A percentile compares a stretch with the other conserved stretches of the same genome.
phyloP scores from a whole-genome alignment of 2,888 invertebrate genomes.

The Apamea epomidion region DNA sequence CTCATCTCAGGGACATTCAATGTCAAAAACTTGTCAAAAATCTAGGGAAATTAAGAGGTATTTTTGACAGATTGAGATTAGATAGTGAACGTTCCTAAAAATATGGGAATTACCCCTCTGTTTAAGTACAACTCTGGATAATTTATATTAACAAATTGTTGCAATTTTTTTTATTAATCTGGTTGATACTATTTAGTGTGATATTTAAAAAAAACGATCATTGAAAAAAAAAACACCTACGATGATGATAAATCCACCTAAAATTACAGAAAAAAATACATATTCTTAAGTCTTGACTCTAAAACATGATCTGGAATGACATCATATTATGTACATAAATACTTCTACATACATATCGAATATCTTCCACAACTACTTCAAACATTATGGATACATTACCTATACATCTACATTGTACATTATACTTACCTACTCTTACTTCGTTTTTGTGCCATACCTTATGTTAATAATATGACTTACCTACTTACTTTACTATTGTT shows the following conservation, averaged over 20 bases:
- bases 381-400: constrained; percentile 55
- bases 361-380: constrained; percentile 60
- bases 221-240: not conserved
- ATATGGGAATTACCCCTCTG: not conserved
- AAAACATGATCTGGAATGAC: constrained; percentile 62
- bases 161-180: not conserved
- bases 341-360: constrained; percentile 54
- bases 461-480: constrained; percentile 36
- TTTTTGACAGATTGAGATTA: not conserved
- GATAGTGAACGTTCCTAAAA: not conserved
- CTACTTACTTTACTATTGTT: constrained; percentile 34
- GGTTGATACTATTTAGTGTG: not conserved
- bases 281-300: constrained; percentile 36
- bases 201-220: not conserved
- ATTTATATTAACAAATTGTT: not conserved
- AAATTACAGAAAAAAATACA: constrained; percentile 23
- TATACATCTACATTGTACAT: constrained; percentile 61
- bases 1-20: no score
- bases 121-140: not conserved
- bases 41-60: not conserved
- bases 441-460: constrained; percentile 58
- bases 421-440: constrained; percentile 39
- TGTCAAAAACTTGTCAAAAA: not conserved
- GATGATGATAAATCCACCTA: constrained; percentile 9
- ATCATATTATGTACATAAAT: constrained; percentile 58